phyloP scores from a whole-genome alignment of 1,140 invertebrate species.

The Eumaeus atala region DNA sequence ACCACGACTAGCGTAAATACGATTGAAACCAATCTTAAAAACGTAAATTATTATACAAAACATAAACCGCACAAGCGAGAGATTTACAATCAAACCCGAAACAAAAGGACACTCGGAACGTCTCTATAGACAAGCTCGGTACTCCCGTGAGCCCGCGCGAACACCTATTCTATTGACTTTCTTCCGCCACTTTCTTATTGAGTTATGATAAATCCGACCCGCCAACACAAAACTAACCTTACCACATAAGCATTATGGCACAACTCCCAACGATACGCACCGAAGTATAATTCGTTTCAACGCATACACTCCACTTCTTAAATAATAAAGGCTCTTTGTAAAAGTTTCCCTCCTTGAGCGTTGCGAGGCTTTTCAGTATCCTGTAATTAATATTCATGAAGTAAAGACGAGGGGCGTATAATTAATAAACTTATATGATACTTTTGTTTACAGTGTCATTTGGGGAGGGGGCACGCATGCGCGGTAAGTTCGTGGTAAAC shows the following conservation, averaged over 20 bases:
- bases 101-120: conserved; percentile 9
- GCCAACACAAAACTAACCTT: conserved; percentile 30
- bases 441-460: conserved; percentile 72
- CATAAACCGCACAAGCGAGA: conserved; percentile 1
- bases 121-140: conserved; percentile 38
- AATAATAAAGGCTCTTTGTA: conserved; percentile 73
- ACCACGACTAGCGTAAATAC: too few relatives aligned
- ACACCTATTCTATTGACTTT: conserved; percentile 71
- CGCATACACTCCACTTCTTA: conserved; percentile 65
- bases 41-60: background rate
- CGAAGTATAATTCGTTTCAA: conserved; percentile 58
- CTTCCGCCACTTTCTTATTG: conserved; percentile 66
- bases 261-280: conserved; percentile 11
- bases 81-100: conserved; percentile 6
- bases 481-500: conserved; percentile 14
- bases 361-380: conserved; percentile 70
- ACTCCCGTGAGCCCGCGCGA: conserved; percentile 45
- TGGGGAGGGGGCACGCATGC: conserved; percentile 35
- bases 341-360: conserved; percentile 71
- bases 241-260: conserved; percentile 23
- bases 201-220: conserved; percentile 53
- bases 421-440: conserved; percentile 75
- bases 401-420: conserved; percentile 64
- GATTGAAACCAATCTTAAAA: too few relatives aligned
- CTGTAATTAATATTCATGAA: conserved; percentile 73